A percentile compares a stretch with the other conserved stretches of the same genome.
Conservation (phyloP, 2,888 invertebrate genomes). For the Xestia rhomboidea region DNA sequence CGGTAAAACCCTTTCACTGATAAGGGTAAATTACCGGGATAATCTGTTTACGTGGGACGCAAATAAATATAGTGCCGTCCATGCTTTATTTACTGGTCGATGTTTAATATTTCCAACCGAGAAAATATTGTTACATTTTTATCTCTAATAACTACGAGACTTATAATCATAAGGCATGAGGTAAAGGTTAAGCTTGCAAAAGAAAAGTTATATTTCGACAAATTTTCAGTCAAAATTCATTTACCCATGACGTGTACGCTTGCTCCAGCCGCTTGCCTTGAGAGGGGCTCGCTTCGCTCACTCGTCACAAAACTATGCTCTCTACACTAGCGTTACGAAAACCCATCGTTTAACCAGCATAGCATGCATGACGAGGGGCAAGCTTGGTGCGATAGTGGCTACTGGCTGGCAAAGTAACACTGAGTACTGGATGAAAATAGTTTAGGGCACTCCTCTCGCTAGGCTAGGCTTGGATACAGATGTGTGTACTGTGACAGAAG, state of each 20-base stretch:
- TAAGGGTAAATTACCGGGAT: constrained; percentile 45
- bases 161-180: neutral
- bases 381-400: too few relatives aligned
- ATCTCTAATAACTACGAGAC: neutral
- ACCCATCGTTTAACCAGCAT: neutral
- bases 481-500: neutral
- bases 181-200: neutral
- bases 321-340: neutral
- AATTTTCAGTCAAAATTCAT: neutral
- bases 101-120: neutral
- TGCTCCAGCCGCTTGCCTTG: neutral
- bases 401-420: neutral
- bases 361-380: neutral
- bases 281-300: neutral
- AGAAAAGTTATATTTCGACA: neutral
- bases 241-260: neutral
- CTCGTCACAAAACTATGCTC: neutral
- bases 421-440: neutral
- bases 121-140: neutral
- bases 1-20: constrained; percentile 48
- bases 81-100: neutral
- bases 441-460: neutral
- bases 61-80: constrained; percentile 28
- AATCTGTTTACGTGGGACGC: constrained; percentile 46
- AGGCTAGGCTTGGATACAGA: neutral